Percentiles rank a stretch among this genome's conserved stretches.
Conservation (phyloP, 2,888 invertebrate species). For the Drosophila pegasa region DNA sequence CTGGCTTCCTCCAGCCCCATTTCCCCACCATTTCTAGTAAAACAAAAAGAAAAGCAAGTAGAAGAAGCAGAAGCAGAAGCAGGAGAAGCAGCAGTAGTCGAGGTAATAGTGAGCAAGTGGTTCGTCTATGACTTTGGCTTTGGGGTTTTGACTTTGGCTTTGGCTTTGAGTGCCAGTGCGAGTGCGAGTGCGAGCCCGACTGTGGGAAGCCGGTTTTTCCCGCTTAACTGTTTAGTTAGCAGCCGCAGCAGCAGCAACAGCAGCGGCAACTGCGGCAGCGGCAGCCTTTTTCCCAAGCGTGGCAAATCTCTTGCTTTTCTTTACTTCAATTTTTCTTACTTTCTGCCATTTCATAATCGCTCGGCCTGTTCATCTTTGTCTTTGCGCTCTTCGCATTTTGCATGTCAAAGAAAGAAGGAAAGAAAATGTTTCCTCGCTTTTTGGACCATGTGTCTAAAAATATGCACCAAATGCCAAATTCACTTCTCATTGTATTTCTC, state of each 20-base stretch:
- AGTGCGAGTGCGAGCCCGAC: too few relatives aligned
- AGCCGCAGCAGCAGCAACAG: background rate
- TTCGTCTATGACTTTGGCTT: conserved; percentile 34
- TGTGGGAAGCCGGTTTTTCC: conserved; percentile 65
- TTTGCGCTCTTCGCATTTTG: conserved; percentile 64
- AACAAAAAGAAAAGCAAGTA: conserved; percentile 14
- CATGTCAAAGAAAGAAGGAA: conserved; percentile 61
- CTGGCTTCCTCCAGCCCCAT: conserved; percentile 2
- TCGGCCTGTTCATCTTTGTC: conserved; percentile 16
- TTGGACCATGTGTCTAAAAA: conserved; percentile 65
- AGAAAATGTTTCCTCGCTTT: background rate
- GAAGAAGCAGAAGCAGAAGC: background rate
- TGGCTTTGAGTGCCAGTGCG: conserved; percentile 15
- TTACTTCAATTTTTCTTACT: conserved; percentile 23
- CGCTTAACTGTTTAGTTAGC: conserved; percentile 51
- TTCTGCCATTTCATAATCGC: conserved; percentile 67
- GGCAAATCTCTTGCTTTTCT: conserved; percentile 47
- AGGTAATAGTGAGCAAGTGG: conserved; percentile 46
- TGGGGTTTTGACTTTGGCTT: conserved; percentile 16
- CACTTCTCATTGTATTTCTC: conserved; percentile 32
- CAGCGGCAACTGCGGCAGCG: background rate
- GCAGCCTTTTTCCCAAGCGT: conserved; percentile 53
- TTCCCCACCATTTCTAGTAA: conserved; percentile 17
- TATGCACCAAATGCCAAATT: conserved; percentile 44
- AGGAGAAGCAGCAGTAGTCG: background rate